These are phyloP conservation scores for Phoeniculus purpureus DNA, from an alignment of 2,797 vertebrate genomes.

Conservation along the genomic window DNA sequence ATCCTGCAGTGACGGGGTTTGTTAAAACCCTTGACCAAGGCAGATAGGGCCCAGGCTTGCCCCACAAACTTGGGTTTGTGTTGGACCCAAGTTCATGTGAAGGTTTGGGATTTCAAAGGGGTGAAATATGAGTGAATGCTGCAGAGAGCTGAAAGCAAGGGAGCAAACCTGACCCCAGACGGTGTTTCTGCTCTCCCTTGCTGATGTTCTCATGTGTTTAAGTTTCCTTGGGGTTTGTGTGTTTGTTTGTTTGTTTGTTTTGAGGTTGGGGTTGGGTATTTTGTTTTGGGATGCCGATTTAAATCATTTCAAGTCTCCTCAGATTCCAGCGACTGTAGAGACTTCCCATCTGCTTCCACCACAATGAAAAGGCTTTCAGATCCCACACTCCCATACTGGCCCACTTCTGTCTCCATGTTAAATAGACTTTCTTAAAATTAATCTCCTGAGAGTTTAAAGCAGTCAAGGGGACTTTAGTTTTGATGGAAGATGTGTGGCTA, in stretches of 20 bases:
- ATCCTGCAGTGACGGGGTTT: not conserved
- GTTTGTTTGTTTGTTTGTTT: not conserved
- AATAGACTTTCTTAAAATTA: conserved; percentile 11
- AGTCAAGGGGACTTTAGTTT: not conserved
- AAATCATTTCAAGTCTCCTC: not conserved
- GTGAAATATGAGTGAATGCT: not conserved
- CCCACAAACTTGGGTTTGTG: not conserved
- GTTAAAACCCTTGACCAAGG: not conserved
- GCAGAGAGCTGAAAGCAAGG: not conserved
- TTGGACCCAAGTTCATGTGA: not conserved
- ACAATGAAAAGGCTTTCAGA: not conserved
- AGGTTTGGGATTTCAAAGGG: not conserved
- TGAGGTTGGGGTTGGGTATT: not conserved
- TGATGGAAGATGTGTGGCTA: conserved; percentile 32
- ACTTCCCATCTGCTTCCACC: not conserved
- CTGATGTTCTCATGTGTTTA: not conserved
- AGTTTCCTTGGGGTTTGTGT: not conserved
- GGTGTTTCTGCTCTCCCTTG: not conserved
- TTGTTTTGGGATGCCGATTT: not conserved
- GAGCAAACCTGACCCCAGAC: not conserved
- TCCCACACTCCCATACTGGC: not conserved
- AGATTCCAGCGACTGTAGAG: not conserved
- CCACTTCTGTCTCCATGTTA: not conserved
- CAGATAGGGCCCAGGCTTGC: too few species aligned
- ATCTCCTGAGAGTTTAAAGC: not conserved